Conservation (phyloP, 2,888 invertebrate species). For the Odontomyia ornata region DNA sequence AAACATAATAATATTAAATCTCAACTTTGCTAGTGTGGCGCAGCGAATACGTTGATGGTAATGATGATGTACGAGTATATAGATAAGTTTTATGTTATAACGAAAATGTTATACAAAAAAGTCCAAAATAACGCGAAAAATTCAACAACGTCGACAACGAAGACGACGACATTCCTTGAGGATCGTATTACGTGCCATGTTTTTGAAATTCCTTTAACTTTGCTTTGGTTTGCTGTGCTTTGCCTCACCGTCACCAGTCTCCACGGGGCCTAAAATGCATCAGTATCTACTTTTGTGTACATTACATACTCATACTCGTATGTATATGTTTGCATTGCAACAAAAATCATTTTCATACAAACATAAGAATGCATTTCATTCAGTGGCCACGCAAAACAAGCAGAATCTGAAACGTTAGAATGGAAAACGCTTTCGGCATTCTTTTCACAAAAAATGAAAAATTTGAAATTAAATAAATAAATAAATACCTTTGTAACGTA, state of each 20-base stretch:
- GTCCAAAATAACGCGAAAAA: neutral
- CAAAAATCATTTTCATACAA: neutral
- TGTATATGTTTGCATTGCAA: neutral
- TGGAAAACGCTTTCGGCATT: too few relatives aligned
- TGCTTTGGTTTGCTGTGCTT: neutral
- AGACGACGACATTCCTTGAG: conserved; percentile 39
- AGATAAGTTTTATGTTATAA: too few relatives aligned
- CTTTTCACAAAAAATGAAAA: too few relatives aligned
- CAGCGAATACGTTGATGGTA: too few relatives aligned
- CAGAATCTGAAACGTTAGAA: too few relatives aligned
- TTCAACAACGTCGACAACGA: conserved; percentile 32
- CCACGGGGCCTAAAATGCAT: neutral
- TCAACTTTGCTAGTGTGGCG: neutral
- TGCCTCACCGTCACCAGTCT: neutral
- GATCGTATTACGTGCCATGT: conserved; percentile 44
- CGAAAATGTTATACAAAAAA: conserved; percentile 10
- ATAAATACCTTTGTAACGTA: too few relatives aligned
- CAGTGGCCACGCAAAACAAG: neutral
- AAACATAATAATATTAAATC: neutral
- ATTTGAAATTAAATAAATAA: too few relatives aligned
- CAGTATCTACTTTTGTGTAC: neutral
- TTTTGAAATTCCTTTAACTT: conserved; percentile 34
- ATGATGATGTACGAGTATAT: neutral
- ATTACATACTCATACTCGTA: neutral
- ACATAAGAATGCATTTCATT: neutral